phyloP scores from a whole-genome alignment of 2,113 vertebrate species.

The Syngnathus floridae region DNA sequence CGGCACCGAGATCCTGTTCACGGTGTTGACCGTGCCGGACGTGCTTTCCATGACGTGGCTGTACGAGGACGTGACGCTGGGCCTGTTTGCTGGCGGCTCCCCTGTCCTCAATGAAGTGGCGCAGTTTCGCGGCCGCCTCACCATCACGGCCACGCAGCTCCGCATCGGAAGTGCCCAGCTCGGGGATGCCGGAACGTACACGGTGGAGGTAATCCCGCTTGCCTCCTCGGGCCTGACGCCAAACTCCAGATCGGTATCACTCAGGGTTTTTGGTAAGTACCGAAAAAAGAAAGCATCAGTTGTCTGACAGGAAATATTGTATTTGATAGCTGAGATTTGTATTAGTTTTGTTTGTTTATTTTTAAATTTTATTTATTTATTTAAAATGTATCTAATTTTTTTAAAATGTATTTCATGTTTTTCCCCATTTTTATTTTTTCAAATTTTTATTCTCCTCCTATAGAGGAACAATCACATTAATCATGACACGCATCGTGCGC shows the following conservation, averaged over 20 bases:
- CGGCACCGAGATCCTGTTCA: slow-evolving; percentile 42
- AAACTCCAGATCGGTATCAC: slow-evolving; percentile 47
- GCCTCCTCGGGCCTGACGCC: slow-evolving; percentile 29
- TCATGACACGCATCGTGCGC: too few species aligned
- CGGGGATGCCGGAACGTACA: slow-evolving; percentile 61
- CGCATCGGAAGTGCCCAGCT: slow-evolving; percentile 48
- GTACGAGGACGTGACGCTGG: slow-evolving; percentile 43
- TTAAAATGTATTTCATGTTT: too few species aligned
- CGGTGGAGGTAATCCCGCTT: slow-evolving; percentile 48
- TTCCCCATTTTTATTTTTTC: too few species aligned
- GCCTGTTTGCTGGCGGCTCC: slow-evolving; percentile 19
- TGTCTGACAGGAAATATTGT: too few species aligned
- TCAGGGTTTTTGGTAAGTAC: slow-evolving; percentile 69
- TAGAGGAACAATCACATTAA: too few species aligned
- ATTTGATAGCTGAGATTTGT: too few species aligned
- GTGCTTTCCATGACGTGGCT: slow-evolving; percentile 54
- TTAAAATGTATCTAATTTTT: too few species aligned
- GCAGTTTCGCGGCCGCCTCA: slow-evolving; percentile 62
- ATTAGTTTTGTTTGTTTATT: too few species aligned
- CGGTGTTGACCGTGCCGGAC: slow-evolving; percentile 36
- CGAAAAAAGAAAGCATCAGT: background rate
- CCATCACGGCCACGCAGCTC: slow-evolving; percentile 60
- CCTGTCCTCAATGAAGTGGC: background rate
- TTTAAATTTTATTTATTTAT: too few species aligned
- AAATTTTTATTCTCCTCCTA: too few species aligned